Evolutionary conservation across 2,888 invertebrate genomes (phyloP).

Genomic region (Andrena flavipes): DNA sequence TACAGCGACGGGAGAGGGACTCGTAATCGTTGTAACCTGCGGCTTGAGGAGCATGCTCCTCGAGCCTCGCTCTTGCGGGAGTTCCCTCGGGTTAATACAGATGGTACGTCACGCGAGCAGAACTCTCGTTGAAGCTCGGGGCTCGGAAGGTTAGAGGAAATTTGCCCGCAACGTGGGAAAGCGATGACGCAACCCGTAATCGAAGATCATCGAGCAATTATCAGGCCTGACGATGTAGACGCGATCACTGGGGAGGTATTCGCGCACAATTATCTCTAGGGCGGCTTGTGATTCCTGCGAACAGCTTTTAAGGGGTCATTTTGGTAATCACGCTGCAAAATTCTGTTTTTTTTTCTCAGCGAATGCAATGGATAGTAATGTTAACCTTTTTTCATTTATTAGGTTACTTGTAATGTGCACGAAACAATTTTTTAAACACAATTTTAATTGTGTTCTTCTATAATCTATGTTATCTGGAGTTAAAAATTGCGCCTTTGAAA

Average conservation of each 20-base stretch:
- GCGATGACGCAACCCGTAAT: not conserved
- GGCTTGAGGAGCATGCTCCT: not conserved
- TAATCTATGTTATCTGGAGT: too few species aligned
- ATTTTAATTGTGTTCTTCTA: too few species aligned
- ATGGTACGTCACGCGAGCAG: too few species aligned
- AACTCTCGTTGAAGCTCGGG: not conserved
- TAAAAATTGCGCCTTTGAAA: too few species aligned
- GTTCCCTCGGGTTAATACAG: not conserved
- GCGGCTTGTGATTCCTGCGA: slow-evolving; percentile 18
- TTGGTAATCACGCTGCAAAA: too few species aligned
- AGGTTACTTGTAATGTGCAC: too few species aligned
- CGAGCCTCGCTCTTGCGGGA: not conserved
- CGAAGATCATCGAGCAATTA: slow-evolving; percentile 2
- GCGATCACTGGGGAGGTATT: not conserved
- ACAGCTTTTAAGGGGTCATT: too few species aligned
- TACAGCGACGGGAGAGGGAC: slow-evolving; percentile 24
- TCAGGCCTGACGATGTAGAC: not conserved
- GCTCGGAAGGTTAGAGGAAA: not conserved
- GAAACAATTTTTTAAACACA: too few species aligned
- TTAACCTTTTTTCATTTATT: too few species aligned
- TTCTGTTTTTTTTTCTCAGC: too few species aligned
- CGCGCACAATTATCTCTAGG: slow-evolving; percentile 12
- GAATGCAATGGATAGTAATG: too few species aligned
- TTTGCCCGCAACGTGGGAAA: slow-evolving; percentile 2
- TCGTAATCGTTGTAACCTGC: slow-evolving; percentile 4